These are phyloP conservation scores for Antechinus stuartii DNA, from an alignment of 2,113 vertebrate genomes.

Conservation along the genomic window DNA sequence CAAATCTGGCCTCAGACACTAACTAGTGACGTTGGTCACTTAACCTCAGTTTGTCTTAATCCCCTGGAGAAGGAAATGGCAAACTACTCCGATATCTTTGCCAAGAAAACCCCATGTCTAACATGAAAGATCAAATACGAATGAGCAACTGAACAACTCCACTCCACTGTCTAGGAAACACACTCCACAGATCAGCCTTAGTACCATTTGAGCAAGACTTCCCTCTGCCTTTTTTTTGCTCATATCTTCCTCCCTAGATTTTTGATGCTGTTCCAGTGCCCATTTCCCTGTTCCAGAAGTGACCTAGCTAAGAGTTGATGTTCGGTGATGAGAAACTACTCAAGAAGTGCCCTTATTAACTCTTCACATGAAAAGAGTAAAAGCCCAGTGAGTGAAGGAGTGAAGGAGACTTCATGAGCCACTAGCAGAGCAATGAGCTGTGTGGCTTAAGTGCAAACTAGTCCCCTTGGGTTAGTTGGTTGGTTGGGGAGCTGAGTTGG, in stretches of 20 bases:
- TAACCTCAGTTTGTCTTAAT: neutral
- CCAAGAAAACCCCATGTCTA: neutral
- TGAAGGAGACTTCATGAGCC: neutral
- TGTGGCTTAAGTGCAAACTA: rapidly evolving
- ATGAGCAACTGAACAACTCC: neutral
- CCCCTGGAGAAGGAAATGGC: neutral
- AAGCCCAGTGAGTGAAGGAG: neutral
- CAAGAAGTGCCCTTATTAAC: neutral
- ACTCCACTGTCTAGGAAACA: neutral
- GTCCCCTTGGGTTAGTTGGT: neutral
- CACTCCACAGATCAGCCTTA: neutral
- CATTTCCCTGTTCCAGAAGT: neutral
- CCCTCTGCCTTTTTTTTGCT: too few relatives aligned
- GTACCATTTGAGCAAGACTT: neutral
- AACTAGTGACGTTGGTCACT: neutral
- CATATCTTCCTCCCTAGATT: neutral
- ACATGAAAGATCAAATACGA: neutral
- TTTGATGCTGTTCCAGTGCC: neutral
- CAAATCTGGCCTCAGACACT: neutral
- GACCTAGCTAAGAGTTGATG: neutral
- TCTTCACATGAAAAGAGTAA: neutral
- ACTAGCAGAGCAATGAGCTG: neutral
- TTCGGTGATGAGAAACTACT: neutral
- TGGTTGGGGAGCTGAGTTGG: too few relatives aligned
- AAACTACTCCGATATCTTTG: neutral